A percentile compares a stretch with the other conserved stretches of the same genome.
Evolutionary conservation across 2,797 vertebrate species (phyloP).

Genomic region (Rhabdophis nuchalis): DNA sequence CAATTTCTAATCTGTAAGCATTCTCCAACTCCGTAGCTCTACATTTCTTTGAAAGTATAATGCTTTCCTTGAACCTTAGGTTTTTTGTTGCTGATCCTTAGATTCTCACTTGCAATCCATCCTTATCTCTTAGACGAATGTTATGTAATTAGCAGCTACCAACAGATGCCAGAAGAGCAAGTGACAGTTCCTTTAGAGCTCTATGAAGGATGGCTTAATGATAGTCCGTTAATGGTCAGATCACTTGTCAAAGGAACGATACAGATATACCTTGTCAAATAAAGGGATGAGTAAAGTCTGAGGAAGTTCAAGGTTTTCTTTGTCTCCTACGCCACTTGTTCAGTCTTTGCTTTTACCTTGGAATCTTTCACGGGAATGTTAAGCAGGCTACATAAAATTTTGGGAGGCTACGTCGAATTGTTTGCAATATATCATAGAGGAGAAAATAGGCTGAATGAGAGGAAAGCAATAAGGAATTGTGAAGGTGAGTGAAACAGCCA

Average conservation of each 20-base stretch:
- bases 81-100: neutral
- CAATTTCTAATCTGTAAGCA: neutral
- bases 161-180: neutral
- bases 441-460: neutral
- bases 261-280: neutral
- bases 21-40: neutral
- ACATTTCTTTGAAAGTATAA: neutral
- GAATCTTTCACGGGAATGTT: neutral
- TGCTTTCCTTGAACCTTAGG: neutral
- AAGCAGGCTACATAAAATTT: neutral
- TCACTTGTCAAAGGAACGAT: neutral
- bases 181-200: neutral
- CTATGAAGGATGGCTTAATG: constrained; percentile 8
- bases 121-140: neutral
- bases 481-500: neutral
- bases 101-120: neutral
- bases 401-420: neutral
- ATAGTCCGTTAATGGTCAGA: neutral
- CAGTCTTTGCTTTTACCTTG: neutral
- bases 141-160: neutral
- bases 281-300: neutral
- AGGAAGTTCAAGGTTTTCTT: neutral
- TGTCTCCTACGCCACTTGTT: neutral
- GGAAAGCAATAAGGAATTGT: neutral
- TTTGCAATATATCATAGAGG: neutral